phyloP scores from a whole-genome alignment of 2,113 vertebrate species.

The Anas platyrhynchos region DNA sequence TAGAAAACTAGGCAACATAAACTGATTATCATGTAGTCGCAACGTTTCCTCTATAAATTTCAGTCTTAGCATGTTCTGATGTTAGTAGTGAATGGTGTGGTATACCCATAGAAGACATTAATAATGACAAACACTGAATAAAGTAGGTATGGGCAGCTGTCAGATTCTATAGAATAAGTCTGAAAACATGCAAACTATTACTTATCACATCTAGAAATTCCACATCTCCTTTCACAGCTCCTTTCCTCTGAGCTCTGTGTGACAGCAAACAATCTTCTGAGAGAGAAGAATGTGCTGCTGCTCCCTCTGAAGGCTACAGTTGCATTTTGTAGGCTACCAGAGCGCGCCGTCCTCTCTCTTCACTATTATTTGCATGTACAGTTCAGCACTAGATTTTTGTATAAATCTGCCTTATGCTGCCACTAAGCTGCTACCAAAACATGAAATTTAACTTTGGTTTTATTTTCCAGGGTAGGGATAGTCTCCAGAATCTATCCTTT shows the following conservation, averaged over 20 bases:
- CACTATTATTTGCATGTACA: neutral
- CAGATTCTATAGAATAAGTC: neutral
- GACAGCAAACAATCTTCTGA: neutral
- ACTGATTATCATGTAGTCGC: neutral
- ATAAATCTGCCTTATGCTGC: neutral
- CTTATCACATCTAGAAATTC: neutral
- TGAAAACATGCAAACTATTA: neutral
- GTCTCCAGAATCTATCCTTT: neutral
- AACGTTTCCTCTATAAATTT: neutral
- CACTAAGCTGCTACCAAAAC: neutral
- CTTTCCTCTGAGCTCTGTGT: neutral
- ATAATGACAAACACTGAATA: neutral
- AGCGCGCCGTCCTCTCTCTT: neutral
- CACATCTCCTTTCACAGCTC: neutral
- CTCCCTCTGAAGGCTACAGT: neutral
- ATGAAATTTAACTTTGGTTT: neutral
- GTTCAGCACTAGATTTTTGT: neutral
- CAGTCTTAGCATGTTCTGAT: neutral
- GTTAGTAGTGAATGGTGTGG: neutral
- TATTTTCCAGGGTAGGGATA: slow-evolving; percentile 50
- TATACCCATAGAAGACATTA: neutral
- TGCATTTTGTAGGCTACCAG: neutral
- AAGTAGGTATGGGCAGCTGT: neutral
- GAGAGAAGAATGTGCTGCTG: neutral
- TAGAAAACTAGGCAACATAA: neutral